These are phyloP conservation scores for Ormyrus nitidulus DNA, from an alignment of 2,888 invertebrate species.

Conservation along the genomic window DNA sequence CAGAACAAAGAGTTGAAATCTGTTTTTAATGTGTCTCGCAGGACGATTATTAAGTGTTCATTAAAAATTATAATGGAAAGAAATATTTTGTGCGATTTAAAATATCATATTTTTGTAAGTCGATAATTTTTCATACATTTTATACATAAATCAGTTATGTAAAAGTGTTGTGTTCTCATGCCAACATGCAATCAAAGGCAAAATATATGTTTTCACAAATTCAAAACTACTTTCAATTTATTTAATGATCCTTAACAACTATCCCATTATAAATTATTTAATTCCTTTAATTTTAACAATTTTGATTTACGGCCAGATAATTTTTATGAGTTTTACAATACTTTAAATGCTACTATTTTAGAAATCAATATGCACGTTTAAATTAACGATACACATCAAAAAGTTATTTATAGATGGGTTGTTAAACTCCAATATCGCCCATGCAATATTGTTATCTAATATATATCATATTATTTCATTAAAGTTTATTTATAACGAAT, in stretches of 20 bases:
- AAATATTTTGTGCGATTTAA: conserved; percentile 18
- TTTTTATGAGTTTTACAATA: too few species aligned
- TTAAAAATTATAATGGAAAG: neutral
- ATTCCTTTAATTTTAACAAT: neutral
- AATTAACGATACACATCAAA: too few species aligned
- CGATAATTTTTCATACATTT: conserved; percentile 51
- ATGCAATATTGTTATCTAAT: too few species aligned
- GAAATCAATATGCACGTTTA: too few species aligned
- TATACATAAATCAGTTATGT: conserved; percentile 41
- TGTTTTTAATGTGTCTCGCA: conserved; percentile 1
- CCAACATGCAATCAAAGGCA: conserved; percentile 43
- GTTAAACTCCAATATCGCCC: too few species aligned
- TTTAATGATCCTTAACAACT: conserved; percentile 8
- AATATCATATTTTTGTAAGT: conserved; percentile 49
- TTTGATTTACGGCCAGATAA: too few species aligned
- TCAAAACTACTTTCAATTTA: conserved; percentile 1
- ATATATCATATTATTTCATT: too few species aligned
- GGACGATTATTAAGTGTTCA: conserved; percentile 28
- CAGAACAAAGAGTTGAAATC: neutral
- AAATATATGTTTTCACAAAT: conserved; percentile 53
- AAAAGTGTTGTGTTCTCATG: conserved; percentile 37
- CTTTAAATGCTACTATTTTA: too few species aligned
- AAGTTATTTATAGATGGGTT: too few species aligned
- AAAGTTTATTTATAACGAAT: too few species aligned
- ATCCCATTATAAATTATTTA: conserved; percentile 11